phyloP scores from a whole-genome alignment of 2,113 vertebrate genomes.

The Macrotis lagotis region DNA sequence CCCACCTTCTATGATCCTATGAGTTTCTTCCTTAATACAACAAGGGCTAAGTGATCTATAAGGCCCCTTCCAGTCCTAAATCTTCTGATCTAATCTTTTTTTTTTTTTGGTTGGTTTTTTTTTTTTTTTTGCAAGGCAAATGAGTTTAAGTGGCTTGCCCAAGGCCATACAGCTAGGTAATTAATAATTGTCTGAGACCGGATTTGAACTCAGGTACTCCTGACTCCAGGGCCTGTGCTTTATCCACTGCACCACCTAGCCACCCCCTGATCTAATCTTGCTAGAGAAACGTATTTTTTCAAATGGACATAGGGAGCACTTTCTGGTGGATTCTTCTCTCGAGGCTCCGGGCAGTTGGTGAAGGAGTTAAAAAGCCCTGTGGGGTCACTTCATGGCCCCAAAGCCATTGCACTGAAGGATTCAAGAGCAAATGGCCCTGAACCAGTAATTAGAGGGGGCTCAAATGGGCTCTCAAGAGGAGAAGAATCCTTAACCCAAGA shows the following conservation, averaged over 20 bases:
- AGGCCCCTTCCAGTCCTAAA: background rate
- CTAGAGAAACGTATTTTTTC: background rate
- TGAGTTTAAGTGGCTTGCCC: no score
- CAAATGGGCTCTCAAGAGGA: background rate
- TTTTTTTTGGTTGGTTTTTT: no score
- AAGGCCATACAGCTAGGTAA: no score
- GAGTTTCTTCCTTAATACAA: background rate
- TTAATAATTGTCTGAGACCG: no score
- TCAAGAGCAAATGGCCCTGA: background rate
- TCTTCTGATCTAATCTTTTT: no score
- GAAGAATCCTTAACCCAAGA: slow-evolving; percentile 19
- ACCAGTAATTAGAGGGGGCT: background rate
- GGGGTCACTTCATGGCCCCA: slow-evolving; percentile 27
- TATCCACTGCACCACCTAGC: no score
- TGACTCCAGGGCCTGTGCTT: no score
- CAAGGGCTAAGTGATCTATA: background rate
- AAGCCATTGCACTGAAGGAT: slow-evolving; percentile 54
- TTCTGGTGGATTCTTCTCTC: background rate
- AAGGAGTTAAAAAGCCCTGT: slow-evolving; percentile 42
- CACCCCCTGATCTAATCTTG: no score
- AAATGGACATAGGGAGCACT: background rate
- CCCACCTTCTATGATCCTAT: background rate
- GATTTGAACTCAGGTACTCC: no score
- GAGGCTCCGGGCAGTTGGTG: background rate
- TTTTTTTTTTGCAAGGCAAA: no score